A percentile compares a stretch with the other conserved stretches of the same genome.
These are phyloP conservation scores for Tachypleus tridentatus DNA, from an alignment of 1,140 invertebrate species.

Conservation along the genomic window DNA sequence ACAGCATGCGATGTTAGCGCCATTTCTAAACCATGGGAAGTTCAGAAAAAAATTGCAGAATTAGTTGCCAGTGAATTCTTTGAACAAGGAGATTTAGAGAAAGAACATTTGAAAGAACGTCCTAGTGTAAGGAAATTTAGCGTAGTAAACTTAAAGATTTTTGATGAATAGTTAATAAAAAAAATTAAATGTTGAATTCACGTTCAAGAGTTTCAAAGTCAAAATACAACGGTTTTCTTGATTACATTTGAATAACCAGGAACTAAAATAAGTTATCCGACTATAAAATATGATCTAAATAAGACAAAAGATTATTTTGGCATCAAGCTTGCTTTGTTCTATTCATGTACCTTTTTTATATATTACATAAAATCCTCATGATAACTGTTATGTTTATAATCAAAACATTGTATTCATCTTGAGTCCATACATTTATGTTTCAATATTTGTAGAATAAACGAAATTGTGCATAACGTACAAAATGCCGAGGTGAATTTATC, in stretches of 20 bases:
- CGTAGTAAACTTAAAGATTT: slow-evolving; percentile 6
- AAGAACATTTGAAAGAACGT: slow-evolving; percentile 67
- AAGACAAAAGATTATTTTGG: neutral
- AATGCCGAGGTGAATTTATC: too few relatives aligned
- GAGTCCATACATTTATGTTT: too few relatives aligned
- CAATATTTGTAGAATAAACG: too few relatives aligned
- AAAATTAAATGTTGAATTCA: neutral
- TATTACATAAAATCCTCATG: too few relatives aligned
- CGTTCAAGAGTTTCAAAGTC: slow-evolving; percentile 1
- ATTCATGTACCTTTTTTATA: too few relatives aligned
- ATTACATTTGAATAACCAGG: neutral
- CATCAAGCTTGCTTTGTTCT: neutral
- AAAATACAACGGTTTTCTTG: neutral
- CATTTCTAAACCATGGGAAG: slow-evolving; percentile 91
- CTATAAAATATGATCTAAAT: neutral
- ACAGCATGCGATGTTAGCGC: slow-evolving; percentile 91
- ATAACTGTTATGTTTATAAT: too few relatives aligned
- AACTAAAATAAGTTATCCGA: neutral
- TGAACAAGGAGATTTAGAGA: slow-evolving; percentile 85
- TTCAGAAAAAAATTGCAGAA: slow-evolving; percentile 77
- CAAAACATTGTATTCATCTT: too few relatives aligned
- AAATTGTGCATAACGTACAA: too few relatives aligned
- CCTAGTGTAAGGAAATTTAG: slow-evolving; percentile 56
- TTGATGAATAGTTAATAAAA: neutral
- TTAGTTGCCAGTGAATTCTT: slow-evolving; percentile 92